phyloP scores from a whole-genome alignment of 2,888 invertebrate species.

The Stenolophus ochropezus region DNA sequence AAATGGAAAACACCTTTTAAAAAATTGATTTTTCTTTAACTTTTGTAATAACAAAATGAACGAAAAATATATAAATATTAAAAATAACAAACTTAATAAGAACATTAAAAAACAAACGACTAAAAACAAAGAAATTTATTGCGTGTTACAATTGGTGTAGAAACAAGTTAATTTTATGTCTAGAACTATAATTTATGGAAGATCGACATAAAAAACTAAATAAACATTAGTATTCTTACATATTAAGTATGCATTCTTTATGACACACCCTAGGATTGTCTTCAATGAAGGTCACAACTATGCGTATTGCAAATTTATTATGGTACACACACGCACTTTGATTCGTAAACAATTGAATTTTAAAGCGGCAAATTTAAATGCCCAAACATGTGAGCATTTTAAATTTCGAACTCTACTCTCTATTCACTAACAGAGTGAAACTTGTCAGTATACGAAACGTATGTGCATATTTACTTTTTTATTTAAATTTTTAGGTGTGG shows the following conservation, averaged over 20 bases:
- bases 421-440: too few relatives aligned
- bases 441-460: too few relatives aligned
- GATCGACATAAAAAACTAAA: slow-evolving; percentile 45
- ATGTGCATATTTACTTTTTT: too few relatives aligned
- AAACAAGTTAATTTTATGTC: slow-evolving; percentile 6
- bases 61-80: neutral
- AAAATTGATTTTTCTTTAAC: too few relatives aligned
- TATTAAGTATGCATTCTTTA: slow-evolving; percentile 40
- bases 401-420: neutral
- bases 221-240: slow-evolving; percentile 28
- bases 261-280: slow-evolving; percentile 53
- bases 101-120: too few relatives aligned
- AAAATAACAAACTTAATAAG: too few relatives aligned
- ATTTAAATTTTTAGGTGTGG: too few relatives aligned
- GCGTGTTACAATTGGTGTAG: slow-evolving; percentile 9
- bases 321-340: slow-evolving; percentile 35
- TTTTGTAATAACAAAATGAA: neutral
- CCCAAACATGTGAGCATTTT: neutral
- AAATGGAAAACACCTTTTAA: too few relatives aligned
- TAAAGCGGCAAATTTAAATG: slow-evolving; percentile 34
- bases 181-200: slow-evolving; percentile 49
- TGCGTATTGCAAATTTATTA: slow-evolving; percentile 51
- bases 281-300: slow-evolving; percentile 54
- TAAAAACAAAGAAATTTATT: slow-evolving; percentile 7
- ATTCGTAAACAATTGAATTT: slow-evolving; percentile 34